Evolutionary conservation across 2,888 invertebrate species (phyloP).

Genomic region (Fabriciana adippe): DNA sequence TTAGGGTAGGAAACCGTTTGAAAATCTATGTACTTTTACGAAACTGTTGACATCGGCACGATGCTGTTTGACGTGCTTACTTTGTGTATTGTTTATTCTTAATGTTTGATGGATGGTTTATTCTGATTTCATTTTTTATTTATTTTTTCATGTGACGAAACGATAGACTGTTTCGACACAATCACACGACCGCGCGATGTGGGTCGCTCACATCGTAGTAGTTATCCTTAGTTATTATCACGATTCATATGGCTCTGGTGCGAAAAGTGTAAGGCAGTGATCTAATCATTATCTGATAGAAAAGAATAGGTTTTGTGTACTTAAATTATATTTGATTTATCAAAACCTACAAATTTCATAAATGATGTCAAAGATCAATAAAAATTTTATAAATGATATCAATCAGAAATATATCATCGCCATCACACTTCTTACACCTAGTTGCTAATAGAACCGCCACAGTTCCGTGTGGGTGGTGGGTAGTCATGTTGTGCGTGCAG

Average conservation of each 20-base stretch:
- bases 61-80: constrained; percentile 82
- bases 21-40: constrained; percentile 61
- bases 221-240: constrained; percentile 28
- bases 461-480: constrained; percentile 44
- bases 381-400: neutral
- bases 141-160: constrained; percentile 40
- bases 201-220: constrained; percentile 36
- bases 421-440: constrained; percentile 2
- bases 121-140: constrained; percentile 54
- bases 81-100: constrained; percentile 75
- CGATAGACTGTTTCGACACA: constrained; percentile 36
- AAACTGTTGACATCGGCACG: constrained; percentile 76
- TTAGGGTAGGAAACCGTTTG: constrained; percentile 68
- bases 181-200: constrained; percentile 31
- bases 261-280: neutral
- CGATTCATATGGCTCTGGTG: constrained; percentile 5
- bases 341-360: too few species aligned
- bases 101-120: constrained; percentile 76
- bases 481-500: constrained; percentile 58
- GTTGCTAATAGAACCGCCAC: neutral
- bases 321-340: too few species aligned
- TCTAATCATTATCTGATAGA: too few species aligned
- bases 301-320: too few species aligned
- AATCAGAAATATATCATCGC: neutral
- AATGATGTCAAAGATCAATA: neutral